Percentiles rank a stretch among this genome's conserved stretches.
phyloP scores from a whole-genome alignment of 2,888 invertebrate genomes.

The Formica aserva region DNA sequence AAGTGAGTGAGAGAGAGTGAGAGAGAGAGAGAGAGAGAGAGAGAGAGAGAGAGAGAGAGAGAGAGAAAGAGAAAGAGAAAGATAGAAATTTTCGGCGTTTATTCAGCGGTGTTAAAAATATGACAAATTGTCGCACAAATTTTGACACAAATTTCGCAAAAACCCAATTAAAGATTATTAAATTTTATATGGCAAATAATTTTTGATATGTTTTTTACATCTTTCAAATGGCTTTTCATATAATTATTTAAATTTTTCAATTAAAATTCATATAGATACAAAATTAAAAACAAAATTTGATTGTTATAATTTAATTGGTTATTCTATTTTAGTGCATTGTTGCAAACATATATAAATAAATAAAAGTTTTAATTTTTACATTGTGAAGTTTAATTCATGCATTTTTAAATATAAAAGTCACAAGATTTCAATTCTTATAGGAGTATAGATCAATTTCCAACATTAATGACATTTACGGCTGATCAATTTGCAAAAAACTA shows the following conservation, averaged over 20 bases:
- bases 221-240: background rate
- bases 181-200: conserved; percentile 1
- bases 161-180: background rate
- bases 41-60: conserved; percentile 9
- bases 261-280: conserved; percentile 1
- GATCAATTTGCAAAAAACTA: background rate
- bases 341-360: background rate
- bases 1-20: conserved; percentile 18
- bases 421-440: background rate
- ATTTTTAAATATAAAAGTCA: background rate
- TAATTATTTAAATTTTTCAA: background rate
- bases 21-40: conserved; percentile 28
- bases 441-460: background rate
- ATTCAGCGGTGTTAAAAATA: conserved; percentile 30
- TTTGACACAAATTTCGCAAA: background rate
- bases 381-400: background rate
- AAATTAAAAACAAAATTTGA: background rate
- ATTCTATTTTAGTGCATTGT: background rate
- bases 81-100: background rate
- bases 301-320: background rate
- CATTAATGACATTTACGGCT: background rate
- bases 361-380: background rate
- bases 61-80: background rate
- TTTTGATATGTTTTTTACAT: background rate
- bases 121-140: background rate